phyloP scores from a whole-genome alignment of 1,140 invertebrate species.

The Asbolus verrucosus region DNA sequence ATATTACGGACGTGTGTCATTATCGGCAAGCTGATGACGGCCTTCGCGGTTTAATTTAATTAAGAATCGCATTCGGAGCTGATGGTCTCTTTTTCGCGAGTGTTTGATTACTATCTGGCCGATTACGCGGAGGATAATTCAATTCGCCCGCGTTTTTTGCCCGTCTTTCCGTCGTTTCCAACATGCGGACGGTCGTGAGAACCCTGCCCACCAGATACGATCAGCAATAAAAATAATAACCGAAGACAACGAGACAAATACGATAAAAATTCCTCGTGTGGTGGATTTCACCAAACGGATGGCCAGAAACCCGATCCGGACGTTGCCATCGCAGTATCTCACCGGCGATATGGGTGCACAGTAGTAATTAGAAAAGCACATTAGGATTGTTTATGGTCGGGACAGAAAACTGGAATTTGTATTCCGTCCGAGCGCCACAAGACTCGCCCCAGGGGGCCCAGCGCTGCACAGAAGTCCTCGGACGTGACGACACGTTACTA shows the following conservation, averaged over 20 bases:
- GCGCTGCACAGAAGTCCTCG: constrained; percentile 1
- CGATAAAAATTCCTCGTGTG: constrained; percentile 33
- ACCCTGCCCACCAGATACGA: constrained; percentile 22
- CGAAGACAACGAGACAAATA: constrained; percentile 17
- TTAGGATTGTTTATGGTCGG: constrained; percentile 32
- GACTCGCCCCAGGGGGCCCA: constrained; percentile 24
- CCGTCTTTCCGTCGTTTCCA: constrained; percentile 29
- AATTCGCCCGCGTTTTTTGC: constrained; percentile 15
- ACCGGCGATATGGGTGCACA: not conserved
- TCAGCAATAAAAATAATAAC: constrained; percentile 34
- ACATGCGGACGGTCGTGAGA: constrained; percentile 28
- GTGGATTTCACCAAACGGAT: constrained; percentile 30
- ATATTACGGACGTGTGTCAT: constrained; percentile 32
- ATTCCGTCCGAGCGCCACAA: constrained; percentile 30
- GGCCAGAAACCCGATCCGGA: constrained; percentile 26
- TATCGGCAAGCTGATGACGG: constrained; percentile 24
- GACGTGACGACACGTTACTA: constrained; percentile 39
- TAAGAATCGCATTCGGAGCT: constrained; percentile 13
- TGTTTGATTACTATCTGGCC: constrained; percentile 24
- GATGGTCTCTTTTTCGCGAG: constrained; percentile 26
- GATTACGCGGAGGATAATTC: constrained; percentile 21
- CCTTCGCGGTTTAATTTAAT: constrained; percentile 32
- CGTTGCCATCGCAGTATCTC: not conserved
- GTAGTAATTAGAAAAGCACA: constrained; percentile 45
- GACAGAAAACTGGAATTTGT: constrained; percentile 28